Conservation (phyloP, 2,888 invertebrate species). For the Eupsilia transversa region DNA sequence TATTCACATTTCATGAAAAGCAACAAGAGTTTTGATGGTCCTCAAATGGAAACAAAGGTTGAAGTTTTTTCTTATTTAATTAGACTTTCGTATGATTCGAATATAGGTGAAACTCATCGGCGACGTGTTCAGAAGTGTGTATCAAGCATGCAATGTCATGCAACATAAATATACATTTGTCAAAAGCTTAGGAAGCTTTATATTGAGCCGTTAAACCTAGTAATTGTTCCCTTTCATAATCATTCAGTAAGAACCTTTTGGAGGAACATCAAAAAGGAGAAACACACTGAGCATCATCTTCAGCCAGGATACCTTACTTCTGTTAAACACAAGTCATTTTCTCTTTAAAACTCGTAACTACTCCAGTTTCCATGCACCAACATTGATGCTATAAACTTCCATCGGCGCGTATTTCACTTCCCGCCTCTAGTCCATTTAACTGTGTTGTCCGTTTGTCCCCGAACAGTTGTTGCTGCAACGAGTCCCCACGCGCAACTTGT, state of each 20-base stretch:
- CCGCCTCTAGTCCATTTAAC: not conserved
- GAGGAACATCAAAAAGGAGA: not conserved
- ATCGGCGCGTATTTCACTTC: too few species aligned
- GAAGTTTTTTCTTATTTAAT: not conserved
- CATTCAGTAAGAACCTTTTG: not conserved
- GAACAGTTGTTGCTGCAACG: slow-evolving; percentile 8
- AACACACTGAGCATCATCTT: not conserved
- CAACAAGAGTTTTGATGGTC: not conserved
- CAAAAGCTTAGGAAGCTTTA: too few species aligned
- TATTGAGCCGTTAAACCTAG: not conserved
- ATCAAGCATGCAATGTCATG: too few species aligned
- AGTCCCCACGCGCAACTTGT: slow-evolving; percentile 32
- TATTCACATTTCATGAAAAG: not conserved
- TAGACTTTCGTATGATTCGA: not conserved
- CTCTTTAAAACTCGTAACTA: not conserved
- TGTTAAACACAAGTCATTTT: not conserved
- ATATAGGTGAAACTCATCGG: not conserved
- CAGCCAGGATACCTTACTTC: not conserved
- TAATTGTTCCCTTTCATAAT: not conserved
- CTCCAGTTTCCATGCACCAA: not conserved
- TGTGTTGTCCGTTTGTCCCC: not conserved
- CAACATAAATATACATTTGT: too few species aligned
- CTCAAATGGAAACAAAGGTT: not conserved
- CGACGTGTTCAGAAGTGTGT: too few species aligned
- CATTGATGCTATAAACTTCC: too few species aligned